Evolutionary conservation across 2,888 invertebrate species (phyloP).

Genomic region (Sceliomorpha sp.): DNA sequence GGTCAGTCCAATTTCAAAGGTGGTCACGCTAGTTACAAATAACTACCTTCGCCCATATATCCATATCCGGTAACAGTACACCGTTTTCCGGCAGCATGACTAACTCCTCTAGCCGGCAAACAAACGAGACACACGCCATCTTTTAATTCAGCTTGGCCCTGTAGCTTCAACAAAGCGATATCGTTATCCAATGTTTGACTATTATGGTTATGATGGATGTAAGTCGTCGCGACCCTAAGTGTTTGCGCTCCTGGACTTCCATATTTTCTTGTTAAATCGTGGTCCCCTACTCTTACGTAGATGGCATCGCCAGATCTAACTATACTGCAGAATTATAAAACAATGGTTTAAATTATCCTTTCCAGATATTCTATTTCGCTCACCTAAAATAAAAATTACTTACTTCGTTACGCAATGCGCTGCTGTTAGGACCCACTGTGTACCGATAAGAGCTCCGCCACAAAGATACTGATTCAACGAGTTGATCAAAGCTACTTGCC

Average conservation of each 20-base stretch:
- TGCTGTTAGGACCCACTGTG: slow-evolving; percentile 96
- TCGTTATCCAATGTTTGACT: slow-evolving; percentile 97
- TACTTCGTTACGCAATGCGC: slow-evolving; percentile 97
- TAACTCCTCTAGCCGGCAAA: slow-evolving; percentile 92
- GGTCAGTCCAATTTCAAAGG: no score
- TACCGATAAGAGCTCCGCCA: slow-evolving; percentile 95
- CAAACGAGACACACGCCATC: slow-evolving; percentile 94
- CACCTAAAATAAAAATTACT: no score
- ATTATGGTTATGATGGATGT: slow-evolving; percentile 97
- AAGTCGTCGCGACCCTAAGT: slow-evolving; percentile 93
- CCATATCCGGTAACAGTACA: slow-evolving; percentile 97
- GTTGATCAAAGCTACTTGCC: slow-evolving; percentile 96
- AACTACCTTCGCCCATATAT: slow-evolving; percentile 94
- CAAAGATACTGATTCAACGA: slow-evolving; percentile 96
- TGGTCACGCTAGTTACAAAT: slow-evolving; percentile 1
- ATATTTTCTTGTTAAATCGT: slow-evolving; percentile 93
- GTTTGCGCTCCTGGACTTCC: slow-evolving; percentile 96
- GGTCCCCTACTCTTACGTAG: slow-evolving; percentile 95
- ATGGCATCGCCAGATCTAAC: slow-evolving; percentile 96
- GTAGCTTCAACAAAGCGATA: slow-evolving; percentile 93
- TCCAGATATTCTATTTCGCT: no score
- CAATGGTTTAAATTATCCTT: no score
- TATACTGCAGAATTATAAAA: slow-evolving; percentile 85
- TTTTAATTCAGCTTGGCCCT: slow-evolving; percentile 92
- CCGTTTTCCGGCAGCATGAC: slow-evolving; percentile 92